phyloP scores from a whole-genome alignment of 2,113 vertebrate species.

The Sebastes schlegelii region DNA sequence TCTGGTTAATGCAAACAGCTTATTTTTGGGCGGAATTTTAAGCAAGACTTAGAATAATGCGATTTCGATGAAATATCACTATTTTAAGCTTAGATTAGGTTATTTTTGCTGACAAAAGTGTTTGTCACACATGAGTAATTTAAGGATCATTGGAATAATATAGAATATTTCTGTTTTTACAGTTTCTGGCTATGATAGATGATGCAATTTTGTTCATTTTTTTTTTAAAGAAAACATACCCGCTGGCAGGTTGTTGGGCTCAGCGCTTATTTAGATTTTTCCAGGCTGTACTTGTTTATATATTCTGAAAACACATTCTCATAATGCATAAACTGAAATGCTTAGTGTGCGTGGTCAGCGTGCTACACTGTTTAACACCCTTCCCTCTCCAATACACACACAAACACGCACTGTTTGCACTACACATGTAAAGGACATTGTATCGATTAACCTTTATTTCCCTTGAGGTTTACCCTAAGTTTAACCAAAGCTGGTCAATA shows the following conservation, averaged over 20 bases:
- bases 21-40: no score
- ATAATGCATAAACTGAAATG: background rate
- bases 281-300: background rate
- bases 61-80: background rate
- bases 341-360: slow-evolving; percentile 26
- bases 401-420: background rate
- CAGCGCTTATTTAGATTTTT: background rate
- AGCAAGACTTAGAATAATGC: no score
- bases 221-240: background rate
- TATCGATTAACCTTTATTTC: slow-evolving; percentile 60
- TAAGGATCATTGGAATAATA: background rate
- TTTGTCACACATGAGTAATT: no score
- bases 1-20: no score
- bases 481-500: slow-evolving; percentile 27
- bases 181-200: background rate
- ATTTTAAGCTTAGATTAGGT: background rate
- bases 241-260: background rate
- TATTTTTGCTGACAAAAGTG: background rate
- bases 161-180: background rate
- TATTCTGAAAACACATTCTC: slow-evolving; percentile 14
- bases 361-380: slow-evolving; percentile 7
- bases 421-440: slow-evolving; percentile 23
- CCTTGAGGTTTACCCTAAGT: background rate
- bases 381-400: background rate
- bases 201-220: background rate